Evolutionary conservation across 2,113 vertebrate genomes (phyloP).

Genomic region (Daphoenositta chrysoptera): DNA sequence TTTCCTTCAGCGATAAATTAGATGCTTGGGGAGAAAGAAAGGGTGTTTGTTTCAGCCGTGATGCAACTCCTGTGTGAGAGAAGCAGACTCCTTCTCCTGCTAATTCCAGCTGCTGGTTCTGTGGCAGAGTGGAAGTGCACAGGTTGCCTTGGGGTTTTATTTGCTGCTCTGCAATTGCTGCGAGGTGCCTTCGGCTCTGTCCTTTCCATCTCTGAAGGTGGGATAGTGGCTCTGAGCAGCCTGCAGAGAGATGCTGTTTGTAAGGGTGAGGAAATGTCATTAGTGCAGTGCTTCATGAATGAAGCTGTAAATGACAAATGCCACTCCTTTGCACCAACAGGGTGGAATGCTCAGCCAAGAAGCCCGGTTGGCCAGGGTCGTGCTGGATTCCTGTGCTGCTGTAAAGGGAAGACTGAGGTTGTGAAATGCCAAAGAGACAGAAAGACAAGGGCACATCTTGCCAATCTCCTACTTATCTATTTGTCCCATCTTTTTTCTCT

Average conservation of each 20-base stretch:
- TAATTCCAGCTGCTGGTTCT: background rate
- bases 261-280: background rate
- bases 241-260: background rate
- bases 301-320: background rate
- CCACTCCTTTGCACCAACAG: background rate
- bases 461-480: conserved; percentile 35
- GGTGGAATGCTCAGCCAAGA: background rate
- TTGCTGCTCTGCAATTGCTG: background rate
- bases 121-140: background rate
- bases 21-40: conserved; percentile 13
- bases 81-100: background rate
- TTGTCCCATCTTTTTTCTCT: conserved; percentile 37
- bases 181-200: background rate
- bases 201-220: background rate
- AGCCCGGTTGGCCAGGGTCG: fast-evolving
- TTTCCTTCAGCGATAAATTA: conserved; percentile 31
- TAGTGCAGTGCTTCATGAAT: background rate
- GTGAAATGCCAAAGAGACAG: background rate
- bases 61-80: background rate
- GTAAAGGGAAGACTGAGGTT: background rate
- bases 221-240: background rate
- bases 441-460: background rate
- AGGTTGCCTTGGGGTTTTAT: background rate
- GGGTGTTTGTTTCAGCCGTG: conserved; percentile 26
- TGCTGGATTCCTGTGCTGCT: background rate